Percentiles rank a stretch among this genome's conserved stretches.
Evolutionary conservation across 2,113 vertebrate genomes (phyloP).

Genomic region (Natator depressus): DNA sequence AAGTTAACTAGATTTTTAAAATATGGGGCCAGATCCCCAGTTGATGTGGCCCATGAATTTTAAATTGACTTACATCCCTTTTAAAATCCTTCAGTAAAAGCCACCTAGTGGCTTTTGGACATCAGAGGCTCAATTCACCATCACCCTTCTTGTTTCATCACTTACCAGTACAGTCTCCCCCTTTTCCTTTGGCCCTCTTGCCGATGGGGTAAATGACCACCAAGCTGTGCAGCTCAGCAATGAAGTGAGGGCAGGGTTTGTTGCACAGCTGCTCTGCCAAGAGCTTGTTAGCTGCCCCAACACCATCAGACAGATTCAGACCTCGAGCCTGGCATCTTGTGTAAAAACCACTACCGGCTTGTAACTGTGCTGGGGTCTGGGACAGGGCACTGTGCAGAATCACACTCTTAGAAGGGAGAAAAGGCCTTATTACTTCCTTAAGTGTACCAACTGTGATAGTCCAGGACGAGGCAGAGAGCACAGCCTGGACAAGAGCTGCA

Average conservation of each 20-base stretch:
- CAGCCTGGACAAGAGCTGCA: not conserved
- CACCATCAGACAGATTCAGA: not conserved
- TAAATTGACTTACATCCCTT: not conserved
- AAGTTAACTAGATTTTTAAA: not conserved
- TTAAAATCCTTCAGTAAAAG: not conserved
- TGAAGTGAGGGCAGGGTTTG: not conserved
- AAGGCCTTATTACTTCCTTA: not conserved
- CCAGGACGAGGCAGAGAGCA: not conserved
- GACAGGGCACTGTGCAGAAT: not conserved
- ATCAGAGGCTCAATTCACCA: not conserved
- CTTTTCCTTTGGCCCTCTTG: not conserved
- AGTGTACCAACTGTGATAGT: not conserved
- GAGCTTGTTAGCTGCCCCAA: not conserved
- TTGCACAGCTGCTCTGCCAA: not conserved
- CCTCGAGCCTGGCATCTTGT: not conserved
- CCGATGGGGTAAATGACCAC: not conserved
- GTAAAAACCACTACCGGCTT: not conserved
- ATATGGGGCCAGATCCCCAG: not conserved
- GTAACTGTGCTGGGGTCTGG: not conserved
- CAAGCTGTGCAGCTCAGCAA: not conserved
- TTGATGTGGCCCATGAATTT: not conserved
- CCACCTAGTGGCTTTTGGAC: not conserved
- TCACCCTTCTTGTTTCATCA: not conserved
- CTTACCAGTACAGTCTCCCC: not conserved
- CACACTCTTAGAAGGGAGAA: not conserved